A percentile compares a stretch with the other conserved stretches of the same genome.
Evolutionary conservation across 2,888 invertebrate species (phyloP).

Genomic region (Sphaerophoria rueppellii): DNA sequence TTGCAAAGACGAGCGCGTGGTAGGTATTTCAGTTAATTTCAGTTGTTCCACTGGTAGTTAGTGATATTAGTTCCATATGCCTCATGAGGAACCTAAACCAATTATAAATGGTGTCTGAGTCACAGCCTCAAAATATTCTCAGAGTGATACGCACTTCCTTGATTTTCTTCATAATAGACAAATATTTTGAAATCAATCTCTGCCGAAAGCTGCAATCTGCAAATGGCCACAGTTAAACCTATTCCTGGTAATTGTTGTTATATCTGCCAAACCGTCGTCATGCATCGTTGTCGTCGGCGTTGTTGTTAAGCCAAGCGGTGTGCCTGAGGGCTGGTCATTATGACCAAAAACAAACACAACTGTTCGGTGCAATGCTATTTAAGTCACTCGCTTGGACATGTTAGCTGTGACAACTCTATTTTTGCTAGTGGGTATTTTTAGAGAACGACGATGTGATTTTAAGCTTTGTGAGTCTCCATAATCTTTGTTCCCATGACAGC

Average conservation of each 20-base stretch:
- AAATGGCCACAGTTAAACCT: conserved; percentile 34
- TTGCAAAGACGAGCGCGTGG: conserved; percentile 14
- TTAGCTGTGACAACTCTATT: too few relatives aligned
- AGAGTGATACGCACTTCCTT: conserved; percentile 12
- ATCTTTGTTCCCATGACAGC: too few relatives aligned
- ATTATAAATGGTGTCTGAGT: conserved; percentile 46
- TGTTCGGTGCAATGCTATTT: too few relatives aligned
- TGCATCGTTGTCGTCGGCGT: neutral
- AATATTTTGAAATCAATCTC: conserved; percentile 54
- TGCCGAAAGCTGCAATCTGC: conserved; percentile 39
- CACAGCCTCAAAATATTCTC: neutral
- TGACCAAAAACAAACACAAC: conserved; percentile 47
- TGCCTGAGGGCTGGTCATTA: conserved; percentile 28
- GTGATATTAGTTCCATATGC: conserved; percentile 32
- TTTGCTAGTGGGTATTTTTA: too few relatives aligned
- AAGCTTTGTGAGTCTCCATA: too few relatives aligned
- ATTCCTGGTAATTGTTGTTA: neutral
- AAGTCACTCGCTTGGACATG: too few relatives aligned
- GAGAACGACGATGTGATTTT: too few relatives aligned
- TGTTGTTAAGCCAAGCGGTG: conserved; percentile 20
- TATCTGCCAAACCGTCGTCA: too few relatives aligned
- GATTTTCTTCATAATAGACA: neutral
- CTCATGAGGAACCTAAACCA: conserved; percentile 26
- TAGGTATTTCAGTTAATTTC: conserved; percentile 21
- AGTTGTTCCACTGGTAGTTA: neutral